Base-by-base conservation (phyloP, 2,888 invertebrate genomes). In the Dynastes grantii region DNA sequence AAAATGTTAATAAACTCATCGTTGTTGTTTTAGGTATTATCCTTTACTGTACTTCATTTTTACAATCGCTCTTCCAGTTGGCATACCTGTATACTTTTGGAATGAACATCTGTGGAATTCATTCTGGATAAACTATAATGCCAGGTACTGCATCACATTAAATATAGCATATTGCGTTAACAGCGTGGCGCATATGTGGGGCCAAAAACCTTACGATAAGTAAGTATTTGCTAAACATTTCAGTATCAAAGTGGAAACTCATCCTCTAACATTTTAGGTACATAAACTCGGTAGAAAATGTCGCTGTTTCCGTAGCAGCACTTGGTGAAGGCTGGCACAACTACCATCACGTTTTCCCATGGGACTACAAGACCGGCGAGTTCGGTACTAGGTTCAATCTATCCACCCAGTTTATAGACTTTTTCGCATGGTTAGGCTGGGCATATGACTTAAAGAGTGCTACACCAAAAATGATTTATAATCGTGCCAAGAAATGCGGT, bases 161-260 rank as follows among this genome's bases (percentile, higher is more conserved):
- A 97, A 98, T 89, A 95, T 96, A 82, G 98, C 98, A 0, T 98
- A 95, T 92, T 93, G 95, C 84, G 97, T 98, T n/a, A 98, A 98
- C 88, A 97, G 97, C 87, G 95, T 96, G 11, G 98, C 98, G 0
- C 98, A 98, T 87, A 92, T 96, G 91, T 97, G 95, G 92, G 98
- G 98, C n/a, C 93, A 94, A 84, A 94, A 94, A 86, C 98, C 98
- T 0, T 98, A 97, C 86, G 98, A 98, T 89, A 94, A 92, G 94
- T 95, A 86, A 88, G 90, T 88, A 32, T 68, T 67, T 64, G 37
- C 67, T 37, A 64, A 27, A 5, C 53, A 13, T 75, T 71, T 29
- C n/a, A 22, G 16, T 64, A 40, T n/a, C 51, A 53, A 11, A 8
- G 3, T 16, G 6, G 8, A 55, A n/a, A 5, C 53, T 1, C 5